These are phyloP conservation scores for Hyperoplus immaculatus DNA, from an alignment of 2,797 vertebrate genomes.

Conservation along the genomic window DNA sequence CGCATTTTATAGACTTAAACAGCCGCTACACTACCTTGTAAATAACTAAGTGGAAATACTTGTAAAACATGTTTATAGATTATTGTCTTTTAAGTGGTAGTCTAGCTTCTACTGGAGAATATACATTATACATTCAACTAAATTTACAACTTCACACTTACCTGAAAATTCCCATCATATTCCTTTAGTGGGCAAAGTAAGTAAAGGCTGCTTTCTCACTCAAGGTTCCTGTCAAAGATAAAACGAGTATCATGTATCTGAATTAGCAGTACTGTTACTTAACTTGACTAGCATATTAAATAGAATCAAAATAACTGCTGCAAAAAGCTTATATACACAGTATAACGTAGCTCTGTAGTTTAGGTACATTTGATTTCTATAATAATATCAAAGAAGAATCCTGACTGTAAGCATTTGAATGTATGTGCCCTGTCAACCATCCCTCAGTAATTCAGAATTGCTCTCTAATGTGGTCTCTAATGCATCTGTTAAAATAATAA, in stretches of 20 bases:
- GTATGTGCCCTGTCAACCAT: background rate
- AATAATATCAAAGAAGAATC: background rate
- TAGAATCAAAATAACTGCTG: background rate
- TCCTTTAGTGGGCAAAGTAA: background rate
- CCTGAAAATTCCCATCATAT: slow-evolving; percentile 6
- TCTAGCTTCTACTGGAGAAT: background rate
- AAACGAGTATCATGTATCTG: background rate
- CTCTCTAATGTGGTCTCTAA: background rate
- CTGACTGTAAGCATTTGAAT: background rate
- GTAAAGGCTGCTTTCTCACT: background rate
- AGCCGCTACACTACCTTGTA: background rate
- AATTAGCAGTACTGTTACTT: background rate
- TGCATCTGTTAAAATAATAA: background rate
- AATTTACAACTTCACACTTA: slow-evolving; percentile 10
- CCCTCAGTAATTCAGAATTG: background rate
- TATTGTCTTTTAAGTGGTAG: background rate
- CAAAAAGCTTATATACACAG: background rate
- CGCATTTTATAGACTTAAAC: slow-evolving; percentile 49
- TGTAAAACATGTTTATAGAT: background rate
- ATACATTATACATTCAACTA: background rate
- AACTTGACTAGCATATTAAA: background rate
- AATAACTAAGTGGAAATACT: slow-evolving; percentile 21
- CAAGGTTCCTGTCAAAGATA: slow-evolving; percentile 4
- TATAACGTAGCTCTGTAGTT: background rate
- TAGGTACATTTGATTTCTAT: background rate